Percentiles rank a stretch among this genome's conserved stretches.
Conservation (phyloP, 1,140 invertebrate species). For the Diachasmimorpha longicaudata region DNA sequence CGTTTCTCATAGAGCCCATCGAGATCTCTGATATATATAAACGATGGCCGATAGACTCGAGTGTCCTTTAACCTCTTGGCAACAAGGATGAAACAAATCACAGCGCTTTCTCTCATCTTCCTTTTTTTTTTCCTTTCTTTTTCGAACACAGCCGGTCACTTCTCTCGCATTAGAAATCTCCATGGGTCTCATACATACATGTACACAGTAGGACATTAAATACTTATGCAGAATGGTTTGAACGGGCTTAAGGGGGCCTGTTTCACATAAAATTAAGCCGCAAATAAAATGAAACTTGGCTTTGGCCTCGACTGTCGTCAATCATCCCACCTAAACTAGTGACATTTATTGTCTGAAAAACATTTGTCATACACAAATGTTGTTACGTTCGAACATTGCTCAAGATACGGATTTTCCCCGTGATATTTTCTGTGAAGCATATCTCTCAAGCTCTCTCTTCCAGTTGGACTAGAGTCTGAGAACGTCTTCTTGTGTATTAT, state of each 20-base stretch:
- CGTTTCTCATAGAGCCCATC: constrained; percentile 9
- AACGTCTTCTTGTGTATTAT: background rate
- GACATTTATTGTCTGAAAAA: constrained; percentile 54
- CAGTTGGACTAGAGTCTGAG: background rate
- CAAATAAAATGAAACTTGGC: constrained; percentile 30
- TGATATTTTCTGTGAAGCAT: background rate
- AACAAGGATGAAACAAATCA: constrained; percentile 12
- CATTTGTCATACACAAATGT: constrained; percentile 48
- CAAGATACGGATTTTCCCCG: background rate
- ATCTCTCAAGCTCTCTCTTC: background rate
- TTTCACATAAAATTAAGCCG: constrained; percentile 51
- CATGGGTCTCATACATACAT: background rate
- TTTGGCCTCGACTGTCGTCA: constrained; percentile 33
- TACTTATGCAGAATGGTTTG: constrained; percentile 15
- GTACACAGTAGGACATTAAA: background rate
- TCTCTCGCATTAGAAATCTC: background rate
- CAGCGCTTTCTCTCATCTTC: background rate
- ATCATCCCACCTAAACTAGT: constrained; percentile 50
- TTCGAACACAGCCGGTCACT: background rate
- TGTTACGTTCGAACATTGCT: background rate
- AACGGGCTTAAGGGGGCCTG: background rate
- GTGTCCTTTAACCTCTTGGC: constrained; percentile 1
- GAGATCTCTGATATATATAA: constrained; percentile 1
- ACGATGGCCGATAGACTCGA: constrained; percentile 2
- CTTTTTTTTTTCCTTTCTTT: background rate